Evolutionary conservation across 2,888 invertebrate species (phyloP), one percentile per base, ranked within the genome.

Genomic region (Thyatira batis): DNA sequence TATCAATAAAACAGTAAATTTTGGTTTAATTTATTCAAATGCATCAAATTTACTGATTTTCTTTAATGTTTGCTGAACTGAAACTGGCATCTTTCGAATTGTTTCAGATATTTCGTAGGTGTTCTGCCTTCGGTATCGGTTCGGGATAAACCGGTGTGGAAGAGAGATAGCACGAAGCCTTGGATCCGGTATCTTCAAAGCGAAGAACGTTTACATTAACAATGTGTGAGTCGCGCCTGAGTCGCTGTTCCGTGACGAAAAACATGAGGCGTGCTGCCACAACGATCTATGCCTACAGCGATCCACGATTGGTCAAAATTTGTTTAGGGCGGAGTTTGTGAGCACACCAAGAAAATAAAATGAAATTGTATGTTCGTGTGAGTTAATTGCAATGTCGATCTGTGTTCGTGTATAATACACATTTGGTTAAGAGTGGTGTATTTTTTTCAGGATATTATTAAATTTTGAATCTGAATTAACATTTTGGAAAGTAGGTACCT

Each of bases 161-260:
- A 91, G 78, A 67, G 88, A 82, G 91, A 91, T 73, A 82, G 90
- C 82, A 85, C 57, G 78, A 84, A 69, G 71, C 73, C 73, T 78
- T 71, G 75, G 77, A 86, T 87, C 87, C 83, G 87, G 87, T 90
- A 84, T 89, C 89, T 89, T 89, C 84, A 82, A 83, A 85, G 82
- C 80, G 84, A 85, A 71, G 83, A 87, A 82, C 85, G 85, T 80
- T 87, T 79, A 81, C 76, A 79, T 86, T 87, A 86, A 90, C 89
- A 85, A 88, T 89, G 91, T 91, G 91, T 89, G 91, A 89, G 91
- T 90, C 90, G 92, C 92, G 92, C 92, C 89, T 84, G 92, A 91
- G 92, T 91, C 86, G 92, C 76, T 78, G 85, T 85, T 87, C 87
- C 89, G 85, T 91, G 87, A 89, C 90, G 88, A 89, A 89, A 85